These are phyloP conservation scores for Ectemnius cavifrons DNA, from an alignment of 2,888 invertebrate genomes.

Conservation along the genomic window DNA sequence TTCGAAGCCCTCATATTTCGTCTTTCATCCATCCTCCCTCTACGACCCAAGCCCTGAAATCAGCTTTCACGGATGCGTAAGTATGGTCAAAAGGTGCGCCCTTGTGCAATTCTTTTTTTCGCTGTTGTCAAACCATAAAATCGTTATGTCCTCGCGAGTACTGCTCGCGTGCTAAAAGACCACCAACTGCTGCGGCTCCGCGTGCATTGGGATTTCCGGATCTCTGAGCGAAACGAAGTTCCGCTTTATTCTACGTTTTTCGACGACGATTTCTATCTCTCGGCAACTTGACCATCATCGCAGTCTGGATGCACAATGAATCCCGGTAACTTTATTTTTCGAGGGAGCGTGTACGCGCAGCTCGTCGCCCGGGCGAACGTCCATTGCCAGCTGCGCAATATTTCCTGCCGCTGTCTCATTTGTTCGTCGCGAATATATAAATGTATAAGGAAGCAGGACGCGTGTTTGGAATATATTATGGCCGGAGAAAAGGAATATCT, in stretches of 20 bases:
- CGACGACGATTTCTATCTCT: not conserved
- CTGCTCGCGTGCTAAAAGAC: not conserved
- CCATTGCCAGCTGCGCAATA: conserved; percentile 6
- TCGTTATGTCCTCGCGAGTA: conserved; percentile 31
- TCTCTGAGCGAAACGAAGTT: conserved; percentile 2
- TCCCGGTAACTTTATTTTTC: too few species aligned
- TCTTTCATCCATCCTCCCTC: conserved; percentile 43
- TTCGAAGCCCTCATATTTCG: conserved; percentile 54
- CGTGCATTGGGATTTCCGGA: not conserved
- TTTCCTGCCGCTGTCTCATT: conserved; percentile 29
- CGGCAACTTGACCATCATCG: not conserved
- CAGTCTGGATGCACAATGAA: not conserved
- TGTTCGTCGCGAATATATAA: conserved; percentile 34
- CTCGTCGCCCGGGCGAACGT: too few species aligned
- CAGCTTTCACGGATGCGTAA: conserved; percentile 56
- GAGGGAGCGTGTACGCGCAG: too few species aligned
- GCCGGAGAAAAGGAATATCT: not conserved
- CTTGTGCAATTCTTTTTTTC: conserved; percentile 8
- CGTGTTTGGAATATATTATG: conserved; percentile 41
- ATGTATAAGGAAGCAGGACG: conserved; percentile 43
- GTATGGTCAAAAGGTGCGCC: conserved; percentile 49
- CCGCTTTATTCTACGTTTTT: not conserved
- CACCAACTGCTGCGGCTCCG: not conserved
- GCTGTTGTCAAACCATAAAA: conserved; percentile 34
- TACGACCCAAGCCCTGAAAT: conserved; percentile 42